Conservation (phyloP, 2,113 vertebrate genomes). For the Hepsetus odoe region DNA sequence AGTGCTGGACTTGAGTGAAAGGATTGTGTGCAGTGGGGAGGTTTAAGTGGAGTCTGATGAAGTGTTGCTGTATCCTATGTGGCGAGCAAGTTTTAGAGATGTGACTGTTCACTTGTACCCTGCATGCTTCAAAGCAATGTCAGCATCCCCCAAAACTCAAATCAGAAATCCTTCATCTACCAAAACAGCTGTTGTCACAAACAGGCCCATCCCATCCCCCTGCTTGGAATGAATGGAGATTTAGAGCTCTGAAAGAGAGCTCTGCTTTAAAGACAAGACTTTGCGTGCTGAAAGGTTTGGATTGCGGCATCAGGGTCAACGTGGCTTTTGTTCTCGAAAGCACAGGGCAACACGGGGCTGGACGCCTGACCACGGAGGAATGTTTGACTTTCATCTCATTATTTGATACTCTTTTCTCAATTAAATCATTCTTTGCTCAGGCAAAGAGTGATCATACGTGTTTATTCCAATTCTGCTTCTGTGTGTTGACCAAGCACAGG, state of each 20-base stretch:
- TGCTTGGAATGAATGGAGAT: conserved; percentile 44
- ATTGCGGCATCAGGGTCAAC: conserved; percentile 41
- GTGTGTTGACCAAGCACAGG: conserved; percentile 1
- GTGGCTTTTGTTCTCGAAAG: conserved; percentile 4
- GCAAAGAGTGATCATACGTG: neutral
- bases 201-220: conserved; percentile 47
- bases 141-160: conserved; percentile 34
- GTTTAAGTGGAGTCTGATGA: neutral
- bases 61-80: neutral
- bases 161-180: conserved; percentile 44
- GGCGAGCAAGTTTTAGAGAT: neutral
- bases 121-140: conserved; percentile 24
- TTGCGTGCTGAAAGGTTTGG: conserved; percentile 49
- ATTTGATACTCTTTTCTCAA: conserved; percentile 27
- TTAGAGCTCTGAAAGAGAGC: conserved; percentile 43
- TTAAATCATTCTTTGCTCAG: conserved; percentile 29
- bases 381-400: conserved; percentile 48
- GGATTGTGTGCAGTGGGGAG: conserved; percentile 46
- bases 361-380: conserved; percentile 17
- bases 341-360: conserved; percentile 3
- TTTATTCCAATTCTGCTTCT: neutral
- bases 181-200: conserved; percentile 64
- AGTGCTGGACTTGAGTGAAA: conserved; percentile 50
- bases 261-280: conserved; percentile 41
- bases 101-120: neutral